Conservation (phyloP, 1,140 invertebrate species). For the Littorina saxatilis region DNA sequence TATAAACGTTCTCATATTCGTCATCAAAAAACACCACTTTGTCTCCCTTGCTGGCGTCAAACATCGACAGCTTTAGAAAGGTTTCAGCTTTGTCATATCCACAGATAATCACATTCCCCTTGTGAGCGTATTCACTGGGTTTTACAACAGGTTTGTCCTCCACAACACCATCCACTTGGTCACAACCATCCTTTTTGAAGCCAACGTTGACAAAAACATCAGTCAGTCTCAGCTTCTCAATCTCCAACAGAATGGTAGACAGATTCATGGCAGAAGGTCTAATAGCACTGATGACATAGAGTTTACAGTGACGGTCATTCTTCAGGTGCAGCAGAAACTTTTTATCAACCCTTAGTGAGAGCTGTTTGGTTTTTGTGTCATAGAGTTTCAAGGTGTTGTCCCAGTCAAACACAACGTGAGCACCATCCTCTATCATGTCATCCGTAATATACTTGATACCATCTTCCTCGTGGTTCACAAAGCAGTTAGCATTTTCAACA, state of each 20-base stretch:
- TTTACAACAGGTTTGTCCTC: neutral
- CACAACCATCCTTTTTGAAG: neutral
- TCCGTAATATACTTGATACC: neutral
- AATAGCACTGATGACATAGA: conserved; percentile 16
- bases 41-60: neutral
- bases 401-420: conserved; percentile 25
- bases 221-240: conserved; percentile 7
- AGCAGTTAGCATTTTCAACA: no score
- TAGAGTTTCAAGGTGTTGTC: conserved; percentile 28
- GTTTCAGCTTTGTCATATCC: conserved; percentile 25
- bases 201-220: neutral
- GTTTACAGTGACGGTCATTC: neutral
- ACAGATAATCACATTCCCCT: conserved; percentile 14
- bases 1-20: neutral
- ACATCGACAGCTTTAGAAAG: conserved; percentile 1
- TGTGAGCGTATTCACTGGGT: neutral
- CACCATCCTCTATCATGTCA: conserved; percentile 1
- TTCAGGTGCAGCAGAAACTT: conserved; percentile 14
- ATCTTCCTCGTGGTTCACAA: no score
- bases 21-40: conserved; percentile 27
- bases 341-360: neutral
- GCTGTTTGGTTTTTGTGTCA: neutral
- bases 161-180: neutral
- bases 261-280: neutral
- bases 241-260: neutral